Percentiles rank a stretch among this genome's conserved stretches.
Conservation (phyloP, 2,888 invertebrate genomes). For the Cremastinae sp. region DNA sequence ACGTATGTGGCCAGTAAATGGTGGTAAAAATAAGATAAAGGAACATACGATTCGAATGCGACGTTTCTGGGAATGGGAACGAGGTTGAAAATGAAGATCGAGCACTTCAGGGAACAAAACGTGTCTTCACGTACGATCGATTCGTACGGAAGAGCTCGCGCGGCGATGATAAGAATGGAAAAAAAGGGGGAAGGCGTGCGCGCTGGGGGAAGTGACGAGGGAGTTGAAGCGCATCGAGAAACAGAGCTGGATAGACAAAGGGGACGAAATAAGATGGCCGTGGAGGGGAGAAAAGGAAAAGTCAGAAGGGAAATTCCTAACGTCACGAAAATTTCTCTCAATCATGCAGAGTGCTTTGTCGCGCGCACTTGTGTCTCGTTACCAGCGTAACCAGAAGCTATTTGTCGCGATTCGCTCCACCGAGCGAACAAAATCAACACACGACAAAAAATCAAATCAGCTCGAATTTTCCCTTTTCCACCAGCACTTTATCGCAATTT, state of each 20-base stretch:
- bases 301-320: conserved; percentile 43
- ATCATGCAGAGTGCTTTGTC: conserved; percentile 55
- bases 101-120: not conserved
- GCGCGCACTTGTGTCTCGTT: conserved; percentile 9
- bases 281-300: conserved; percentile 6
- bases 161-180: conserved; percentile 16
- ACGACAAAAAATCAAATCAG: conserved; percentile 45
- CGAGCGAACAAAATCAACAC: too few relatives aligned
- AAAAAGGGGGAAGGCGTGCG: conserved; percentile 19
- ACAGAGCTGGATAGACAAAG: too few relatives aligned
- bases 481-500: conserved; percentile 17
- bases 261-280: conserved; percentile 11
- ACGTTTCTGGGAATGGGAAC: too few relatives aligned
- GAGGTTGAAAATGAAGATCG: not conserved
- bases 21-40: not conserved
- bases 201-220: conserved; percentile 23
- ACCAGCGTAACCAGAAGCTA: conserved; percentile 46
- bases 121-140: conserved; percentile 8
- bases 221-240: too few relatives aligned
- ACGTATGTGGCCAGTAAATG: not conserved
- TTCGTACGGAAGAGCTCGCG: not conserved
- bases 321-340: conserved; percentile 55
- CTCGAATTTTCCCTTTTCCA: conserved; percentile 25
- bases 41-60: not conserved
- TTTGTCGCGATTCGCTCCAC: conserved; percentile 50